These are phyloP conservation scores for Noctua pronuba DNA, from an alignment of 2,888 invertebrate species.

Conservation along the genomic window DNA sequence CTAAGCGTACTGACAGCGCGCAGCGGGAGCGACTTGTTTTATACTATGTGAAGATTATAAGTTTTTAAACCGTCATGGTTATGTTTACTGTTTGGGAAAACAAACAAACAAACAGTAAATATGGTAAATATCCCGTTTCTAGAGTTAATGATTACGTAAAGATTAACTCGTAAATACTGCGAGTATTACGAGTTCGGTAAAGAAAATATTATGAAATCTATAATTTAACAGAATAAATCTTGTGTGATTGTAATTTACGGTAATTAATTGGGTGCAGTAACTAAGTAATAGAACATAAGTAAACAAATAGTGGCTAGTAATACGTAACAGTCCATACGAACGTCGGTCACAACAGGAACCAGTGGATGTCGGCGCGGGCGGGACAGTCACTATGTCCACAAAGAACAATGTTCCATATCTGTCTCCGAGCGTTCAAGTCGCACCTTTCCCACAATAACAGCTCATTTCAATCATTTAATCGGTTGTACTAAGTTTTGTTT, in stretches of 20 bases:
- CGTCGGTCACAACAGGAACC: slow-evolving; percentile 26
- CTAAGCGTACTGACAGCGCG: too few relatives aligned
- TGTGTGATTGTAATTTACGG: background rate
- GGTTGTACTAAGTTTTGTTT: slow-evolving; percentile 4
- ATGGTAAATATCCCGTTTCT: too few relatives aligned
- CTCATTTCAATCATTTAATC: slow-evolving; percentile 23
- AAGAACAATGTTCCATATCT: slow-evolving; percentile 28
- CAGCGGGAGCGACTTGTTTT: too few relatives aligned
- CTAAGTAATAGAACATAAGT: slow-evolving; percentile 7
- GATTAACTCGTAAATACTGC: background rate
- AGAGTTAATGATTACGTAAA: too few relatives aligned
- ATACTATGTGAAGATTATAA: background rate
- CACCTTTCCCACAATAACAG: slow-evolving; percentile 19
- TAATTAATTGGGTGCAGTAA: slow-evolving; percentile 8
- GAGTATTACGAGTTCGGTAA: too few relatives aligned
- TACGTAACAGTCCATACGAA: slow-evolving; percentile 21
- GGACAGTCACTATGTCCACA: slow-evolving; percentile 35
- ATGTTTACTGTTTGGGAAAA: too few relatives aligned
- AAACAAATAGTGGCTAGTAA: slow-evolving; percentile 1
- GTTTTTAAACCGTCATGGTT: too few relatives aligned
- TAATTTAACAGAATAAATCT: slow-evolving; percentile 4
- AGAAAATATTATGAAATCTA: background rate
- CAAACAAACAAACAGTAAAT: too few relatives aligned
- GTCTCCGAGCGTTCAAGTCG: slow-evolving; percentile 36
- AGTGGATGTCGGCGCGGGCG: background rate